Base-by-base conservation (phyloP, 2,797 vertebrate species). In the Tokudaia tokunoshimensis region DNA sequence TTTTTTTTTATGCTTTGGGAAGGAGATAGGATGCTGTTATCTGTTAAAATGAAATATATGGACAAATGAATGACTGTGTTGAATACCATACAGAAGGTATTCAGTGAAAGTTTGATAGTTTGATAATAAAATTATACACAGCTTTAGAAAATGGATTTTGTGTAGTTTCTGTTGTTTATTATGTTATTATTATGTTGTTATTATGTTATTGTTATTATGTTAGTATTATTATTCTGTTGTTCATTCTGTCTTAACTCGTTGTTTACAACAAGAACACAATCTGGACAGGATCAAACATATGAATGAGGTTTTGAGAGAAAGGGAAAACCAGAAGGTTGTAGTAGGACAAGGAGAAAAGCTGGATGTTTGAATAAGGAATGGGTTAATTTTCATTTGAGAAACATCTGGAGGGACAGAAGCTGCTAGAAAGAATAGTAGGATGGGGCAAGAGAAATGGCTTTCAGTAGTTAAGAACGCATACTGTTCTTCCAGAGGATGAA, bases 391-490 rank as follows among this genome's bases (percentile, higher is more conserved):
- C 26, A 3, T 89, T 89, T 97, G 94, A 97, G 85, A 65, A 96
- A 6, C 83, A 95, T 89, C 94, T 94, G 95, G 95, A 89, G 95
- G 83, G 94, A 95, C 19, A 67, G 76, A 86, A 61, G 87, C 31
- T 97, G 57, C 89, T 76, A 67, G 93, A 97, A 95, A 17, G 15
- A 96, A 75, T 34, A 81, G 79, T 47, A 65, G 41, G 29, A 65
- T 47, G 59, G 17, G 41, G 19, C 5, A 14, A 84, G 26, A 84
- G 61, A n/a, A 85, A 15, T 67, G 29, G n/a, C 61, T 85, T 20
- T 29, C 26, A 47, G 61, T 63, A 20, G 44, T 67, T 67, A 85
- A 47, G 29, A 85, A 50, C 65, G 6, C 29, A 47, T 50, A 47
- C 82, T 85, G 29, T 47, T 67, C 61, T 67, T 67, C 44, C 7